phyloP scores from a whole-genome alignment of 1,140 invertebrate species.

The Macrosteles quadrilineatus region DNA sequence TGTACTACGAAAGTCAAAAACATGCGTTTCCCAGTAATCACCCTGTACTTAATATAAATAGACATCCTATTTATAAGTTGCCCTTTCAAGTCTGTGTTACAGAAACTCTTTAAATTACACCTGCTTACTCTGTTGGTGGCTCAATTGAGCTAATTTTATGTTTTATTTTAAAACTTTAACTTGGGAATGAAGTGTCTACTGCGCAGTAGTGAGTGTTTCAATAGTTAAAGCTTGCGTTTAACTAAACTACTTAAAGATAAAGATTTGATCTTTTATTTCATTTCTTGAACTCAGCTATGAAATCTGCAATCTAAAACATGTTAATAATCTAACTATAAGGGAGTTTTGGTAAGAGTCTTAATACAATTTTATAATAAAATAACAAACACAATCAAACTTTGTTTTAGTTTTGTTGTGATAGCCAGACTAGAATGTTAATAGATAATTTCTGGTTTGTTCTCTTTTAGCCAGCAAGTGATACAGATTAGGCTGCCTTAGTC shows the following conservation, averaged over 20 bases:
- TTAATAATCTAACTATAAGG: neutral
- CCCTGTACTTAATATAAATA: too few species aligned
- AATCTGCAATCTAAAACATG: neutral
- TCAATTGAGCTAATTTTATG: too few species aligned
- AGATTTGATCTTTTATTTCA: neutral
- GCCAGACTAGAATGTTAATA: neutral
- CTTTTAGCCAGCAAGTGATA: neutral
- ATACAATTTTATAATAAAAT: neutral
- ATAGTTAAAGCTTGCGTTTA: neutral
- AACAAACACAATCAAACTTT: slow-evolving; percentile 3
- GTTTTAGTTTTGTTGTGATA: neutral
- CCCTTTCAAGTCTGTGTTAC: too few species aligned
- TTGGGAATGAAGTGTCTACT: too few species aligned
- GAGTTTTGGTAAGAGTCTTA: neutral
- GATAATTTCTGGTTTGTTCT: neutral
- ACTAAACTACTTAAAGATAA: neutral
- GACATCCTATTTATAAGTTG: too few species aligned
- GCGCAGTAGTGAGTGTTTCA: too few species aligned
- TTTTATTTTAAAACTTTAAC: too few species aligned
- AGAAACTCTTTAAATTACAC: too few species aligned
- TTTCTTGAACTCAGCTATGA: neutral
- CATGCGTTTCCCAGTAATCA: too few species aligned
- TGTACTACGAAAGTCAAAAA: too few species aligned
- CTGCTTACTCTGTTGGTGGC: too few species aligned
- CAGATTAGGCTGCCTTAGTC: slow-evolving; percentile 7